phyloP scores from a whole-genome alignment of 2,888 invertebrate species.

The Lymantria monacha region DNA sequence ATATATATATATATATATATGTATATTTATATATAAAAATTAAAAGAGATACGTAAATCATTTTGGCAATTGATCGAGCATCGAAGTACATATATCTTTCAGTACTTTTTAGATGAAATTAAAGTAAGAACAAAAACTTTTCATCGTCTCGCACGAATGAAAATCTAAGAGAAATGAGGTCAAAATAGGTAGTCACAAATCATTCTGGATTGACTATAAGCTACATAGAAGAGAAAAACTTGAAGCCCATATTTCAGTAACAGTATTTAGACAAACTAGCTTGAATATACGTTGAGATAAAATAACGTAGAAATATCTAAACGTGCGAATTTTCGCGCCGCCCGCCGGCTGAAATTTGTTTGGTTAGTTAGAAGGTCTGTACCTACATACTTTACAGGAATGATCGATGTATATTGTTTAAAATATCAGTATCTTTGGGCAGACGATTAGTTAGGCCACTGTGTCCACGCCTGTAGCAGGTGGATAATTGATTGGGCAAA shows the following conservation, averaged over 20 bases:
- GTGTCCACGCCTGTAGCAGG: conserved; percentile 67
- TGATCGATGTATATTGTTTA: too few relatives aligned
- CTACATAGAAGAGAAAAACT: conserved; percentile 9
- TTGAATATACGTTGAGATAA: too few relatives aligned
- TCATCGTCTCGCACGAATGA: not conserved
- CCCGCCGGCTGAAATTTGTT: conserved; percentile 3
- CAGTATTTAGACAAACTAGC: conserved; percentile 7
- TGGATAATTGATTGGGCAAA: conserved; percentile 78
- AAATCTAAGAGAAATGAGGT: not conserved
- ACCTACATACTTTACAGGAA: conserved; percentile 1
- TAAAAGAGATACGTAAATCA: too few relatives aligned
- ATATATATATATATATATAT: too few relatives aligned
- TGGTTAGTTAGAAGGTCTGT: conserved; percentile 12
- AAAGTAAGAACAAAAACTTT: not conserved
- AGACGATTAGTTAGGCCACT: conserved; percentile 22
- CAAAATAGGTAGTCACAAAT: conserved; percentile 17
- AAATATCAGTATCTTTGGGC: not conserved
- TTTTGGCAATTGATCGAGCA: too few relatives aligned
- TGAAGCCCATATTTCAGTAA: conserved; percentile 1
- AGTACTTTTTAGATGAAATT: not conserved
- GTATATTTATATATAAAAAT: too few relatives aligned
- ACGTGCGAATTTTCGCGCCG: conserved; percentile 10
- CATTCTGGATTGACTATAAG: conserved; percentile 12
- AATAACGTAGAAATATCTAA: conserved; percentile 1
- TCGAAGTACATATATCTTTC: conserved; percentile 2